phyloP scores from a whole-genome alignment of 2,113 vertebrate species.

The Rhinopomastus cyanomelas region DNA sequence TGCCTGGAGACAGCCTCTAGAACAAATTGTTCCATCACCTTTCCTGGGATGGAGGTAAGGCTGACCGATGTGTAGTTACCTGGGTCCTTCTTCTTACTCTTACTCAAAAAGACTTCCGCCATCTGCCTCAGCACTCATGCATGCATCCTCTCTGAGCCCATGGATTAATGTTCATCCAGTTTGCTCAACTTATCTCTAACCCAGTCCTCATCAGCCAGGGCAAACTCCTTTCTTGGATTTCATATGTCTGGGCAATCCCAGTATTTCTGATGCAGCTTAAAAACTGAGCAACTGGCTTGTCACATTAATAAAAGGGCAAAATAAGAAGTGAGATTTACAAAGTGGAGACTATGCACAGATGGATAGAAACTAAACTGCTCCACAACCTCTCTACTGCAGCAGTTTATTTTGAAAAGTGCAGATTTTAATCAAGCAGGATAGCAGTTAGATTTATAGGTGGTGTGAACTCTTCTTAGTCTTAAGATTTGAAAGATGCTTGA shows the following conservation, averaged over 20 bases:
- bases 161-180: no score
- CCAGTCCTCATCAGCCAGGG: no score
- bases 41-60: no score
- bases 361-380: background rate
- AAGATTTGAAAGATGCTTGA: background rate
- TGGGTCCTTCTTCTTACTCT: no score
- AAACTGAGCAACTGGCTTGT: background rate
- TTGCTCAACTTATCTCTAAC: no score
- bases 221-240: no score
- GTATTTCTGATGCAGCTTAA: background rate
- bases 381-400: background rate
- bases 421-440: background rate
- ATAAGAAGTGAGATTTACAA: background rate
- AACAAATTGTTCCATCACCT: no score
- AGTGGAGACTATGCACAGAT: background rate
- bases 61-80: no score
- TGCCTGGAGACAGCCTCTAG: no score
- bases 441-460: background rate
- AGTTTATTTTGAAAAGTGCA: background rate
- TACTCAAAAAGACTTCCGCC: no score
- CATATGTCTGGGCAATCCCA: background rate
- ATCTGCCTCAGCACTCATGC: no score
- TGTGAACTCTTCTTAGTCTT: background rate
- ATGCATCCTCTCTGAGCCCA: no score
- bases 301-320: background rate